These are phyloP conservation scores for Adelges cooleyi DNA, from an alignment of 1,140 invertebrate genomes.

Conservation along the genomic window DNA sequence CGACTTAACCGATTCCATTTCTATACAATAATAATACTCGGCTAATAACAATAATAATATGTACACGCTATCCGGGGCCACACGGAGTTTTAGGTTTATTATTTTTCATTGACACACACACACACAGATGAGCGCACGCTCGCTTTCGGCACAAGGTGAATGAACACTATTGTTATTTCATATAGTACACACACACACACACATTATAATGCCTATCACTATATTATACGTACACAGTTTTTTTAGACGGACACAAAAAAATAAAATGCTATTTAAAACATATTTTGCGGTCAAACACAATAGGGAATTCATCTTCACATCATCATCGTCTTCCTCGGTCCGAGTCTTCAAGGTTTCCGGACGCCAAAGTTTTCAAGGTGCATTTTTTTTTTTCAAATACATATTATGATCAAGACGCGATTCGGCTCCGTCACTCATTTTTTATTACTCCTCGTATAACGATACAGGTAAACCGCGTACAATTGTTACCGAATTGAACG, in stretches of 20 bases:
- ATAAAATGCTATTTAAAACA: conserved; percentile 16
- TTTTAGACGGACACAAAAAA: conserved; percentile 25
- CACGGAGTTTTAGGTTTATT: conserved; percentile 16
- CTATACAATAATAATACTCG: no score
- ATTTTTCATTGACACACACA: conserved; percentile 14
- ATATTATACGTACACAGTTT: neutral
- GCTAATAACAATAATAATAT: no score
- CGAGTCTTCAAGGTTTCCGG: conserved; percentile 8
- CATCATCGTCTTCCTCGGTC: neutral
- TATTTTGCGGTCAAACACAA: conserved; percentile 19
- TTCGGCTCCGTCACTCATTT: no score
- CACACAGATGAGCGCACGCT: no score
- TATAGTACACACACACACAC: neutral
- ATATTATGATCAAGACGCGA: no score
- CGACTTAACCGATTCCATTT: no score
- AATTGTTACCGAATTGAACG: no score
- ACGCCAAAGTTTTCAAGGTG: conserved; percentile 6
- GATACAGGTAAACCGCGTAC: no score
- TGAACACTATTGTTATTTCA: conserved; percentile 24
- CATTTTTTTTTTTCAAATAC: neutral
- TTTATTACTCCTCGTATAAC: no score
- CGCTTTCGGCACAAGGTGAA: conserved; percentile 22
- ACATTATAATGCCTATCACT: no score
- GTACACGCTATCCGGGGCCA: neutral
- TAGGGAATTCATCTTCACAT: conserved; percentile 16